phyloP scores from a whole-genome alignment of 1,140 invertebrate species.

The Nasonia vitripennis region DNA sequence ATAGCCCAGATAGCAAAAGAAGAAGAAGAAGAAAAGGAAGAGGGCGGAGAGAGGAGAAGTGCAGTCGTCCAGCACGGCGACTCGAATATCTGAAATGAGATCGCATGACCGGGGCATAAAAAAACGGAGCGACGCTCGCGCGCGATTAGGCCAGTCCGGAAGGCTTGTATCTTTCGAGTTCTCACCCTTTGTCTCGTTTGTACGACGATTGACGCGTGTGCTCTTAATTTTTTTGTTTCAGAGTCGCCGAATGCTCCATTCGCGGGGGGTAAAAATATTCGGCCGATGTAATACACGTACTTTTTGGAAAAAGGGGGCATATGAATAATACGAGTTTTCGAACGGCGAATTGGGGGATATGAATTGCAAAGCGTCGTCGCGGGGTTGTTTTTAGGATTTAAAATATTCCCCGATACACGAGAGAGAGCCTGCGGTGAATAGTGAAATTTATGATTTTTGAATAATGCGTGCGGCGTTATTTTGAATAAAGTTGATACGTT shows the following conservation, averaged over 20 bases:
- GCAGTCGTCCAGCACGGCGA: constrained; percentile 51
- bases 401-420: not conserved
- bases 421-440: not conserved
- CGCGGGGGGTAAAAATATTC: no score
- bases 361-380: not conserved
- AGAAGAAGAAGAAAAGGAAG: constrained; percentile 39
- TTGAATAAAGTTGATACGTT: no score
- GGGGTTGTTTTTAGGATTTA: not conserved
- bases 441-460: not conserved
- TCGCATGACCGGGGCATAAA: constrained; percentile 51
- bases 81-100: constrained; percentile 64
- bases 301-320: not conserved
- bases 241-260: no score
- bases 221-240: no score
- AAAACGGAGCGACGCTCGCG: not conserved
- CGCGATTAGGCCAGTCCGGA: constrained; percentile 3
- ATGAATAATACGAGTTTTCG: not conserved
- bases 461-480: not conserved
- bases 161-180: constrained; percentile 6
- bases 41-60: constrained; percentile 47
- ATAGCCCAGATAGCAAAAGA: not conserved
- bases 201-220: not conserved
- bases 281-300: not conserved
- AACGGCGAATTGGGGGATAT: not conserved
- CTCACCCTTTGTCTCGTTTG: not conserved